Evolutionary conservation across 2,113 vertebrate species (phyloP).

Genomic region (Bothrops jararaca): DNA sequence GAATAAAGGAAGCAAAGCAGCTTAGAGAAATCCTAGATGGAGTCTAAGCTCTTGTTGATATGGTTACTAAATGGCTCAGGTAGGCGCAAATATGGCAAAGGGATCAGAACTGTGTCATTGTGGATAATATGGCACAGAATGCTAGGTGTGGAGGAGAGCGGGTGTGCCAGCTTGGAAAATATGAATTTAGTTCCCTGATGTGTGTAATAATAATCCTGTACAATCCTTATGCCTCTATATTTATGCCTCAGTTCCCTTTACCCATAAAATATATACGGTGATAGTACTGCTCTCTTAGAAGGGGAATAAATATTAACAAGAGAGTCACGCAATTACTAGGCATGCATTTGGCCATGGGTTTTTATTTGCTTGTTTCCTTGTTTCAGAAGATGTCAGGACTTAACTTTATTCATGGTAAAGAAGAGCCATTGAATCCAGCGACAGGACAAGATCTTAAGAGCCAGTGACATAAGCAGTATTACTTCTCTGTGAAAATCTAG

Average conservation of each 20-base stretch:
- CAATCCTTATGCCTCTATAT: neutral
- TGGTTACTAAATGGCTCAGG: neutral
- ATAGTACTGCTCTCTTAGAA: neutral
- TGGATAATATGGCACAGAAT: neutral
- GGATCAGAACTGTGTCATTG: neutral
- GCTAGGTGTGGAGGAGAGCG: neutral
- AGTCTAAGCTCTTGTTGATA: slow-evolving; percentile 28
- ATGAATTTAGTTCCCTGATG: neutral
- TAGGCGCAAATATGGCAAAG: neutral
- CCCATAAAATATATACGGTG: neutral
- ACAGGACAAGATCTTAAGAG: neutral
- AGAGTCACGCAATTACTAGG: neutral
- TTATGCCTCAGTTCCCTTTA: neutral
- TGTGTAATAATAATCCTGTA: neutral
- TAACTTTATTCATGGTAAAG: neutral
- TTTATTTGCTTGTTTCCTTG: neutral
- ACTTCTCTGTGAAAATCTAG: neutral
- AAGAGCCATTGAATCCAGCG: neutral
- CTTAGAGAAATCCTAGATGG: slow-evolving; percentile 46
- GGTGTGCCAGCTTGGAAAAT: neutral
- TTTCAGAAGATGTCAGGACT: neutral
- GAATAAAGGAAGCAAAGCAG: slow-evolving; percentile 57
- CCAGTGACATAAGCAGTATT: neutral
- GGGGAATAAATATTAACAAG: neutral
- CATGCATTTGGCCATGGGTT: neutral